phyloP scores from a whole-genome alignment of 2,113 vertebrate genomes.

The Psittacus erithacus region DNA sequence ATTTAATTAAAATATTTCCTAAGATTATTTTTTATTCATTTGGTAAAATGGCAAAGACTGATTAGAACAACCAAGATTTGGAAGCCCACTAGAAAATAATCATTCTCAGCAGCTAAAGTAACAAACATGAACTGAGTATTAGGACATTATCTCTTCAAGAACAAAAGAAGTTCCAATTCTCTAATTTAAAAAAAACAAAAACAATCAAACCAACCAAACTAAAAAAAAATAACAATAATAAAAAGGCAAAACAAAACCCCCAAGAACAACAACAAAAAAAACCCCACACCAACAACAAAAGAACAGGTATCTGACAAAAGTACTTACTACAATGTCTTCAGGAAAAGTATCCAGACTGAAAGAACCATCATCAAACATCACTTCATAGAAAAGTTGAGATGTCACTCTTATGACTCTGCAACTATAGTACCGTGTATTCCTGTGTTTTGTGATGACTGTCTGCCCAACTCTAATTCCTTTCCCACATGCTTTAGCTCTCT shows the following conservation, averaged over 20 bases:
- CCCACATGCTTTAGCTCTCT: conserved; percentile 82
- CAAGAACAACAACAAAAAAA: neutral
- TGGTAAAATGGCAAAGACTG: conserved; percentile 44
- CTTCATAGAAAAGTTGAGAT: conserved; percentile 94
- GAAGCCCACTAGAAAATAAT: conserved; percentile 40
- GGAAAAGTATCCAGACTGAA: conserved; percentile 96
- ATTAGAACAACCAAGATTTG: conserved; percentile 36
- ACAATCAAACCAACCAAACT: neutral
- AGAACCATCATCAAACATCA: conserved; percentile 95
- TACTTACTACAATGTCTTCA: conserved; percentile 95
- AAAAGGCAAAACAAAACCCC: neutral
- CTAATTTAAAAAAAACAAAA: neutral
- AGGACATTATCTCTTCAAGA: neutral
- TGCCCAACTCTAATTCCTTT: conserved; percentile 87
- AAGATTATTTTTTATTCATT: conserved; percentile 35
- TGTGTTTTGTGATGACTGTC: conserved; percentile 93
- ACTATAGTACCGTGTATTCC: conserved; percentile 94
- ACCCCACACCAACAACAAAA: neutral
- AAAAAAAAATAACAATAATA: neutral
- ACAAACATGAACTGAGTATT: conserved; percentile 30
- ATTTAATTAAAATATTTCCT: conserved; percentile 65
- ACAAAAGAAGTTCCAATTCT: neutral
- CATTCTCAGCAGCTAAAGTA: conserved; percentile 1
- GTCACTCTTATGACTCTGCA: conserved; percentile 87
- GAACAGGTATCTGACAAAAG: neutral